A percentile compares a stretch with the other conserved stretches of the same genome.
Evolutionary conservation across 35 echinoderm and acorn worm species (phyloP).

Genomic region (Lytechinus pictus): DNA sequence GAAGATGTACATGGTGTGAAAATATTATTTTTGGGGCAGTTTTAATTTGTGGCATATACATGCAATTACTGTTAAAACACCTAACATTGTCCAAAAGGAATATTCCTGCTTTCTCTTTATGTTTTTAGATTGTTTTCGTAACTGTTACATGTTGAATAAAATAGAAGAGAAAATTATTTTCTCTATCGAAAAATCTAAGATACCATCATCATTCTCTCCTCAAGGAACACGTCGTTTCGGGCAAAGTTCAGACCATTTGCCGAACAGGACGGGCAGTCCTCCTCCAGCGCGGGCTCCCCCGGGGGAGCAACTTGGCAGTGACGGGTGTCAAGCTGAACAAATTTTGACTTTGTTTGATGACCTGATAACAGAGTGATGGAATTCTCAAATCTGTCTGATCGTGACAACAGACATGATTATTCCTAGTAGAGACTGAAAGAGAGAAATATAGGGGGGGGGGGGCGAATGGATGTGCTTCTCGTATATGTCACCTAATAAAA

Average conservation of each 20-base stretch:
- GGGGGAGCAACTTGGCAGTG: not conserved
- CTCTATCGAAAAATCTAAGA: too few species aligned
- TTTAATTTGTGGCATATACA: too few species aligned
- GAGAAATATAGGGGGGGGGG: not conserved
- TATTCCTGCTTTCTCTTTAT: too few species aligned
- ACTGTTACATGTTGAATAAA: too few species aligned
- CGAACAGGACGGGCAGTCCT: not conserved
- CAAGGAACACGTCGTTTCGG: not conserved
- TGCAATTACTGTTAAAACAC: too few species aligned
- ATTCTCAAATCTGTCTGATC: not conserved
- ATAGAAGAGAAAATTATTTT: not conserved
- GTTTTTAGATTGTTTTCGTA: too few species aligned
- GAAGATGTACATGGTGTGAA: too few species aligned
- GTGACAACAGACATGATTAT: not conserved
- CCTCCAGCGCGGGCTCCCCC: not conserved
- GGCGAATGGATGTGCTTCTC: not conserved
- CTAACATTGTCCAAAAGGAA: too few species aligned
- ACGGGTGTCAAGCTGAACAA: constrained; percentile 1
- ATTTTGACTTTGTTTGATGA: constrained; percentile 20
- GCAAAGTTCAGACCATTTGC: not conserved
- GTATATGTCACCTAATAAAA: not conserved
- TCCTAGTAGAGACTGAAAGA: not conserved
- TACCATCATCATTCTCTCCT: not conserved
- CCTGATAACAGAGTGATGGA: constrained; percentile 17
- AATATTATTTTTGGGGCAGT: too few species aligned